These are phyloP conservation scores for Xanthia icteritia DNA, from an alignment of 2,888 invertebrate genomes.

Conservation along the genomic window DNA sequence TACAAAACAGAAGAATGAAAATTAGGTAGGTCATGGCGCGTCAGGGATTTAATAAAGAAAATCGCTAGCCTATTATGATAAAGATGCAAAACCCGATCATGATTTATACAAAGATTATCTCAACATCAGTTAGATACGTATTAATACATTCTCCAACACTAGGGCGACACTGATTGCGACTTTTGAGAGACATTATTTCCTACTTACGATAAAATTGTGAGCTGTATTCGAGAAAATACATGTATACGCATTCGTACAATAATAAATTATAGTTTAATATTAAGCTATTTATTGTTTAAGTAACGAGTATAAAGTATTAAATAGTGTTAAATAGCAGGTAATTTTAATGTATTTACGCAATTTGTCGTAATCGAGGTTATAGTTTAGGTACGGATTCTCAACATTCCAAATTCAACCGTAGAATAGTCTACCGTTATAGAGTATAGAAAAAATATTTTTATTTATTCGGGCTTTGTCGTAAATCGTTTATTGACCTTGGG, in stretches of 20 bases:
- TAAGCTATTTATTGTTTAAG: slow-evolving; percentile 88
- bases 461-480: slow-evolving; percentile 46
- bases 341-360: slow-evolving; percentile 77
- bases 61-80: not conserved
- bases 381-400: slow-evolving; percentile 62
- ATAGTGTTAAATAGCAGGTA: slow-evolving; percentile 68
- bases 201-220: slow-evolving; percentile 76
- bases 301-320: slow-evolving; percentile 80
- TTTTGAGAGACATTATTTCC: slow-evolving; percentile 53
- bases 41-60: slow-evolving; percentile 30
- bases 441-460: slow-evolving; percentile 24
- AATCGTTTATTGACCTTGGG: slow-evolving; percentile 24
- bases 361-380: slow-evolving; percentile 62
- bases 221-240: slow-evolving; percentile 87
- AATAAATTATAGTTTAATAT: slow-evolving; percentile 83
- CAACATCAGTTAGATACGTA: slow-evolving; percentile 8
- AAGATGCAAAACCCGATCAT: not conserved
- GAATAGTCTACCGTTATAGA: slow-evolving; percentile 57
- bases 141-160: slow-evolving; percentile 14
- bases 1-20: not conserved
- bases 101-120: slow-evolving; percentile 19
- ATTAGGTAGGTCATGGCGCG: slow-evolving; percentile 27
- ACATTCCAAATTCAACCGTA: slow-evolving; percentile 73
- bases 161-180: slow-evolving; percentile 25
- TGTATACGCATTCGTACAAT: slow-evolving; percentile 90